phyloP scores from a whole-genome alignment of 2,797 vertebrate genomes.

The Falco berigora region DNA sequence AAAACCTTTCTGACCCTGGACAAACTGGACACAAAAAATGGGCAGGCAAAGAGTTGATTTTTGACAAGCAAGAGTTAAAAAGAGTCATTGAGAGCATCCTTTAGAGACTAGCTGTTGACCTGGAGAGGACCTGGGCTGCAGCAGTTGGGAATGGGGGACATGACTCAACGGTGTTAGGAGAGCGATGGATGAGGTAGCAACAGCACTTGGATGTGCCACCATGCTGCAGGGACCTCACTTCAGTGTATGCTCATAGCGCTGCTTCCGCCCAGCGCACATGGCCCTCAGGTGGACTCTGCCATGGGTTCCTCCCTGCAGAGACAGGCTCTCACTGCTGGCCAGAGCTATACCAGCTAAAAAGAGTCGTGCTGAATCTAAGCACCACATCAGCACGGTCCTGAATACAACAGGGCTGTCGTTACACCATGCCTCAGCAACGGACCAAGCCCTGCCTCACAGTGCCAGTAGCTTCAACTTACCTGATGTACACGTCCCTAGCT shows the following conservation, averaged over 20 bases:
- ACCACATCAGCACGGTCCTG: background rate
- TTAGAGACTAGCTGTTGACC: background rate
- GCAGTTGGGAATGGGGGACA: background rate
- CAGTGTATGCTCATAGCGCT: rapidly evolving
- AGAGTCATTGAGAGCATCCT: background rate
- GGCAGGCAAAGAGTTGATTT: background rate
- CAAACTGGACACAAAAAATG: background rate
- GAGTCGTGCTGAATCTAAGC: background rate
- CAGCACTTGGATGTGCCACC: background rate
- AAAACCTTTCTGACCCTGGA: background rate
- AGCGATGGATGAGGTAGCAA: background rate
- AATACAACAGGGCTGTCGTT: background rate
- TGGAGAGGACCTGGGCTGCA: background rate
- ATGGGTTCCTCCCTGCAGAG: background rate
- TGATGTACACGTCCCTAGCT: background rate
- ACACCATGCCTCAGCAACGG: background rate
- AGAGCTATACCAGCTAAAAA: background rate
- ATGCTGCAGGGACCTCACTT: background rate
- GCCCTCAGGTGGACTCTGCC: background rate
- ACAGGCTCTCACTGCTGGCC: background rate
- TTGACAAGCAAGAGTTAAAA: background rate
- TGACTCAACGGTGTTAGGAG: background rate
- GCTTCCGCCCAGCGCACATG: background rate
- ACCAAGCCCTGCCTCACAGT: background rate
- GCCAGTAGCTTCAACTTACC: background rate